Percentiles rank a stretch among this genome's conserved stretches.
Conservation (phyloP, 2,888 invertebrate genomes). For the Agriopis aurantiaria region DNA sequence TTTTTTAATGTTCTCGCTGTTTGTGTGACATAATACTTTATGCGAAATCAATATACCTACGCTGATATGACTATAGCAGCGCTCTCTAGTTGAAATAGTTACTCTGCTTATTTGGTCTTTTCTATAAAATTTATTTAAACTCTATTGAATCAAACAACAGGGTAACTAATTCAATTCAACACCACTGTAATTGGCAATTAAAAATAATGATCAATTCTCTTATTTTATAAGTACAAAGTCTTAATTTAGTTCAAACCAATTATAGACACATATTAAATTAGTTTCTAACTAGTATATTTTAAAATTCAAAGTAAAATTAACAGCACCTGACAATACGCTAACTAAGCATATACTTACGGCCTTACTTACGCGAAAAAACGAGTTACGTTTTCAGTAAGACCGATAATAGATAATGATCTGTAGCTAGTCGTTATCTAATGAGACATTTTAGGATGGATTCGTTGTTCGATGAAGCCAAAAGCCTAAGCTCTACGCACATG, state of each 20-base stretch:
- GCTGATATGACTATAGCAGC: background rate
- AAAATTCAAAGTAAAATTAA: background rate
- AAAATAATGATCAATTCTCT: too few species aligned
- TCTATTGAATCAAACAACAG: background rate
- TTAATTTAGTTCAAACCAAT: background rate
- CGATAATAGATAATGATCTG: background rate
- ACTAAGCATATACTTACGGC: background rate
- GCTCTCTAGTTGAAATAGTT: background rate
- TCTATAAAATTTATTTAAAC: background rate
- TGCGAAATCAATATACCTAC: too few species aligned
- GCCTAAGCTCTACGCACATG: slow-evolving; percentile 27
- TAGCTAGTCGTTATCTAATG: slow-evolving; percentile 32
- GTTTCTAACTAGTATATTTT: background rate
- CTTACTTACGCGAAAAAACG: too few species aligned
- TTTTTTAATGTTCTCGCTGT: too few species aligned
- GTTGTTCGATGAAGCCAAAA: slow-evolving; percentile 57
- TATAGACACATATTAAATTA: background rate
- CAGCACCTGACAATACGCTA: background rate
- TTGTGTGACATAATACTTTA: too few species aligned
- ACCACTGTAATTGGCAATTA: background rate
- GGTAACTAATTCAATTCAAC: background rate
- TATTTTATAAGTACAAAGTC: too few species aligned
- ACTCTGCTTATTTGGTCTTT: background rate
- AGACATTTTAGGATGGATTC: slow-evolving; percentile 71
- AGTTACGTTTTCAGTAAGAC: too few species aligned